Conservation (phyloP, 2,888 invertebrate species). For the Hedychridium roseum region DNA sequence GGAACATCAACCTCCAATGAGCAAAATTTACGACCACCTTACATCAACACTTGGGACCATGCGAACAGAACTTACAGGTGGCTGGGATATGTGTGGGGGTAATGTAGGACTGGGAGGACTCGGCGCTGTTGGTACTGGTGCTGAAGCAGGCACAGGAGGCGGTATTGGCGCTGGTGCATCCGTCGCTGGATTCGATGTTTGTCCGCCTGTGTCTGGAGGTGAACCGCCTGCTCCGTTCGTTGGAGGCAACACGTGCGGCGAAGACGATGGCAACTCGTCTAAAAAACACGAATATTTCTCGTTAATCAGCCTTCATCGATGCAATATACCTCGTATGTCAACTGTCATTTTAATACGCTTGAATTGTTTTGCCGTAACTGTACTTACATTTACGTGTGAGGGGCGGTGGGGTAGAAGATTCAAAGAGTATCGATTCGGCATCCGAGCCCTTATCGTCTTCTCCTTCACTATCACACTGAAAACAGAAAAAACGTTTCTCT, state of each 20-base stretch:
- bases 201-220: slow-evolving; percentile 62
- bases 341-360: no score
- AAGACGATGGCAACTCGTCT: slow-evolving; percentile 65
- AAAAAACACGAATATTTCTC: no score
- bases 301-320: no score
- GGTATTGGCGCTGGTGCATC: slow-evolving; percentile 74
- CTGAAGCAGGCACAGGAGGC: slow-evolving; percentile 75
- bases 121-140: slow-evolving; percentile 72
- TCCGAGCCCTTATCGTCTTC: slow-evolving; percentile 90
- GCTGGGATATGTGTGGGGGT: slow-evolving; percentile 64
- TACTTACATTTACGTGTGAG: slow-evolving; percentile 66
- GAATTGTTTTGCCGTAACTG: neutral
- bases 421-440: slow-evolving; percentile 77
- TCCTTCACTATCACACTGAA: slow-evolving; percentile 93
- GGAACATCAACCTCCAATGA: no score
- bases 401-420: slow-evolving; percentile 72
- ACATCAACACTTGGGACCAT: no score
- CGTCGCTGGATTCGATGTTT: slow-evolving; percentile 66
- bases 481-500: slow-evolving; percentile 70
- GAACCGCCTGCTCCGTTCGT: slow-evolving; percentile 62
- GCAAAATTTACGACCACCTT: slow-evolving; percentile 13
- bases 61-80: slow-evolving; percentile 60
- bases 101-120: slow-evolving; percentile 70
- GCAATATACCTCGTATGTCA: no score
- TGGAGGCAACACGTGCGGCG: slow-evolving; percentile 61